Conservation (phyloP, 2,888 invertebrate genomes). For the Hydroisotoma schaefferi region DNA sequence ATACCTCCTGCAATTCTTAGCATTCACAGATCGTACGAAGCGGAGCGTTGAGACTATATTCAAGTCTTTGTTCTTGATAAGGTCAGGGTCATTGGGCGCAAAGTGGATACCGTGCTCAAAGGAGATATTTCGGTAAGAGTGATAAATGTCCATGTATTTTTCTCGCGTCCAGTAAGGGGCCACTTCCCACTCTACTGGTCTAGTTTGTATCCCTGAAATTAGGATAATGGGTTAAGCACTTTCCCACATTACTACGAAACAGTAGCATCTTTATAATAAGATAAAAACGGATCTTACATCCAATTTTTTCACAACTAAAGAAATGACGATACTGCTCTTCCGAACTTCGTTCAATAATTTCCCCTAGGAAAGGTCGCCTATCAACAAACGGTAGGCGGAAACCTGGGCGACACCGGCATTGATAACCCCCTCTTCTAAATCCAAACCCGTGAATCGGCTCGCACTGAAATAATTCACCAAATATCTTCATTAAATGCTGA, state of each 20-base stretch:
- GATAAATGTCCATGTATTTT: constrained; percentile 68
- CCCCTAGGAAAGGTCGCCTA: constrained; percentile 85
- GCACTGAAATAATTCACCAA: constrained; percentile 60
- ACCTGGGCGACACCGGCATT: constrained; percentile 87
- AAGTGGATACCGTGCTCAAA: constrained; percentile 4
- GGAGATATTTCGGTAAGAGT: constrained; percentile 67
- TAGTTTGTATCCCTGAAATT: constrained; percentile 72
- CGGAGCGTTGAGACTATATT: constrained; percentile 75
- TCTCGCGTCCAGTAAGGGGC: constrained; percentile 68
- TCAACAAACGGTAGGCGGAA: constrained; percentile 80
- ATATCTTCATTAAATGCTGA: neutral
- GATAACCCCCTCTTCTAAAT: constrained; percentile 90
- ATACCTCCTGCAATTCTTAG: constrained; percentile 61
- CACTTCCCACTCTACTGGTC: constrained; percentile 77
- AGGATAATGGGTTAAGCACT: neutral
- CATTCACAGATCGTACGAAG: constrained; percentile 69
- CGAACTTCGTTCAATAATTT: constrained; percentile 88
- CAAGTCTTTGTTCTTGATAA: constrained; percentile 50
- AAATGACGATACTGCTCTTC: constrained; percentile 81
- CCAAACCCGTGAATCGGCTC: constrained; percentile 96
- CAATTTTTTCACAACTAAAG: constrained; percentile 85
- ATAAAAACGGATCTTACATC: too few species aligned
- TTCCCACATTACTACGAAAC: neutral
- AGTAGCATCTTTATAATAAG: too few species aligned
- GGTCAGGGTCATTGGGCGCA: constrained; percentile 22